Percentiles rank a stretch among this genome's conserved stretches.
These are phyloP conservation scores for Stegastes partitus DNA, from an alignment of 2,113 vertebrate species.

Conservation along the genomic window DNA sequence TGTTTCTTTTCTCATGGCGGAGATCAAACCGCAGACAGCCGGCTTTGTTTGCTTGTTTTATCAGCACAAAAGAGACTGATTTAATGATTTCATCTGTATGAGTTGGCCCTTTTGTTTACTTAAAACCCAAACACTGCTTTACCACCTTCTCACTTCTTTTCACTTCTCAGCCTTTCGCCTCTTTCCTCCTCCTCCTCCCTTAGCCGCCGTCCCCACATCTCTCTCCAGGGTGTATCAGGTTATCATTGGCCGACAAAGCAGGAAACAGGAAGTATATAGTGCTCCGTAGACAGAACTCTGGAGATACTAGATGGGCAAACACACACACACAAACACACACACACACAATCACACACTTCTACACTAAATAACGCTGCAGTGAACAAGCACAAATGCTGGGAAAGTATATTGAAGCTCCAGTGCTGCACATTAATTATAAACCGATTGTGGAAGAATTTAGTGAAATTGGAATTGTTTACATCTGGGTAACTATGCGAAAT, in stretches of 20 bases:
- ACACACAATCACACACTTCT: background rate
- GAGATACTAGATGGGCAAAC: constrained; percentile 47
- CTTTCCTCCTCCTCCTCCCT: constrained; percentile 19
- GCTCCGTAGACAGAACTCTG: constrained; percentile 56
- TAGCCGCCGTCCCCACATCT: constrained; percentile 15
- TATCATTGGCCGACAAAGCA: constrained; percentile 71
- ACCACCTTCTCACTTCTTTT: background rate
- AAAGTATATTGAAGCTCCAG: background rate
- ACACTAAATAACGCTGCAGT: background rate
- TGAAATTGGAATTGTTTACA: background rate
- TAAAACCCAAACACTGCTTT: background rate
- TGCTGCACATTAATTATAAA: background rate
- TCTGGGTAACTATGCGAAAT: background rate
- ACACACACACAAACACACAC: constrained; percentile 5
- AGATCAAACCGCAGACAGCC: constrained; percentile 13
- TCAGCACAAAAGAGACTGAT: background rate
- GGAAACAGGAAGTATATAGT: constrained; percentile 73
- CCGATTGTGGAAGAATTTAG: background rate
- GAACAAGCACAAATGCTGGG: background rate
- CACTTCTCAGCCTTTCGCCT: constrained; percentile 24
- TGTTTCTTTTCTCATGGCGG: constrained; percentile 12
- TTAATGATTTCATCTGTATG: constrained; percentile 14
- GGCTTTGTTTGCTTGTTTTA: constrained; percentile 4
- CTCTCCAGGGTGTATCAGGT: constrained; percentile 77
- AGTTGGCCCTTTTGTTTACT: constrained; percentile 7